These are phyloP conservation scores for Alligator mississippiensis DNA, from an alignment of 2,113 vertebrate species.

Conservation along the genomic window DNA sequence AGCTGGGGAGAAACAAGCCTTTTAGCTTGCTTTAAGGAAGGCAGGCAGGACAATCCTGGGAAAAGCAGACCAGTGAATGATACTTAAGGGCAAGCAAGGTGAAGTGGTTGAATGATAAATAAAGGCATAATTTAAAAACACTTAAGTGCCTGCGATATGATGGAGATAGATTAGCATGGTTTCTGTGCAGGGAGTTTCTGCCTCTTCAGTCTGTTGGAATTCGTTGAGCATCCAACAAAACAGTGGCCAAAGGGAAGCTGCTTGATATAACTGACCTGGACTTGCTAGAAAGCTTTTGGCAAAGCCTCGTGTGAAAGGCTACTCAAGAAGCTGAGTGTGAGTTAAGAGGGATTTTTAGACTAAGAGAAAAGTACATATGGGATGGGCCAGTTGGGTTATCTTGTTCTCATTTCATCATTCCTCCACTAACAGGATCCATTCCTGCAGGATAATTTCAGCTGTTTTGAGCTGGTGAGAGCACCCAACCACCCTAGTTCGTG, in stretches of 20 bases:
- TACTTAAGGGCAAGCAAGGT: background rate
- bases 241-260: background rate
- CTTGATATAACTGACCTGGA: background rate
- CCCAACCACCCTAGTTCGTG: background rate
- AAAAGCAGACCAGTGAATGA: background rate
- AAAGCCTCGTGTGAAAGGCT: background rate
- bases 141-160: background rate
- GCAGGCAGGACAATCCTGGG: background rate
- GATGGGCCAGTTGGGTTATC: background rate
- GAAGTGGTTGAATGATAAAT: background rate
- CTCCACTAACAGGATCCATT: background rate
- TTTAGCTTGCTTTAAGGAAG: background rate
- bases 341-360: background rate
- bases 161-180: background rate
- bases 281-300: background rate
- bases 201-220: background rate
- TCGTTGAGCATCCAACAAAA: background rate
- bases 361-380: background rate
- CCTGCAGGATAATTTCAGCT: background rate
- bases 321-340: background rate
- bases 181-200: background rate
- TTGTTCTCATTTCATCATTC: background rate
- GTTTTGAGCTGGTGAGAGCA: fast-evolving
- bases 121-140: background rate
- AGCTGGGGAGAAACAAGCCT: background rate